Percentiles rank a stretch among this genome's conserved stretches.
Conservation (phyloP, 2,888 invertebrate species). For the Tryphoninae sp. region DNA sequence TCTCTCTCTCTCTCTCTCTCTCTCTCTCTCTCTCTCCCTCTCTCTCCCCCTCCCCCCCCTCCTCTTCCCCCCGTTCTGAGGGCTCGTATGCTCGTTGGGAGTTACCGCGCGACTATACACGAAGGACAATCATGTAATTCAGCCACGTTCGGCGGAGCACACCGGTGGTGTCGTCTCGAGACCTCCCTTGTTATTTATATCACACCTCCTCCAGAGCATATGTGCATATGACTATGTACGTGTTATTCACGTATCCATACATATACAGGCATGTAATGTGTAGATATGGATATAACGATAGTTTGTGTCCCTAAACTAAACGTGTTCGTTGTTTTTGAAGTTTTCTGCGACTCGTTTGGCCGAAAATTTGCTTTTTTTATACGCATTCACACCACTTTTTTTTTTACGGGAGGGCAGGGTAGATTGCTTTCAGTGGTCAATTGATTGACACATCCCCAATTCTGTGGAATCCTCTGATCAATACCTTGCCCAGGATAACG, state of each 20-base stretch:
- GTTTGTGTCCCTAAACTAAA: neutral
- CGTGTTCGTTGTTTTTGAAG: neutral
- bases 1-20: conserved; percentile 11
- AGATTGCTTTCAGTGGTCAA: too few species aligned
- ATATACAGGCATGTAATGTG: neutral
- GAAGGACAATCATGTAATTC: conserved; percentile 75
- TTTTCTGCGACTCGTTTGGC: conserved; percentile 9
- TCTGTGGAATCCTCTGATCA: too few species aligned
- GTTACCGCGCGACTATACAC: conserved; percentile 65
- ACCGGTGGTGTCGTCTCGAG: conserved; percentile 50
- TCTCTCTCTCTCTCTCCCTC: neutral
- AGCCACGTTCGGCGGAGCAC: conserved; percentile 65
- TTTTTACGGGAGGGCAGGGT: neutral
- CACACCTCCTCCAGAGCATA: neutral
- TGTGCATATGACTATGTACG: conserved; percentile 1
- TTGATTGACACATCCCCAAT: too few species aligned
- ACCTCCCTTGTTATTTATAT: conserved; percentile 42
- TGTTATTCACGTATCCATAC: neutral
- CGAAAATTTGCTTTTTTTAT: neutral
- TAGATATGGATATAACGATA: neutral
- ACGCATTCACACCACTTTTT: neutral
- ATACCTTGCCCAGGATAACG: too few species aligned
- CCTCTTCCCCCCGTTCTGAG: conserved; percentile 7
- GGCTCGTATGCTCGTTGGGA: conserved; percentile 3
- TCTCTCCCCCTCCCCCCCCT: too few species aligned